Conservation (phyloP, 2,113 vertebrate genomes). For the Galemys pyrenaicus region DNA sequence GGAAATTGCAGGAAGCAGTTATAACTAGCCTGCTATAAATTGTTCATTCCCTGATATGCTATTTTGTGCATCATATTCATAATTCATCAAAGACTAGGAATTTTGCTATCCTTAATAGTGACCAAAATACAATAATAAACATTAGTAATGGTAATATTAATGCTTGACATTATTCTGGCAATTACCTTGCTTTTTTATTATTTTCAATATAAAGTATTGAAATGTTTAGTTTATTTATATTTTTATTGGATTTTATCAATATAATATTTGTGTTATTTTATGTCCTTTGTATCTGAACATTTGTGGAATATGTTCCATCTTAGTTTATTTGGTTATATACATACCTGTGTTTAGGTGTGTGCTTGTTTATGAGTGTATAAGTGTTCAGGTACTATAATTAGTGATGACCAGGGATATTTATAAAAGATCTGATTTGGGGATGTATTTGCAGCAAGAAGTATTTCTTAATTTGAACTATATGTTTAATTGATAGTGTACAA, state of each 20-base stretch:
- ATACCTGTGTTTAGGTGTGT: background rate
- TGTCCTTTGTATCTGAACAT: slow-evolving; percentile 74
- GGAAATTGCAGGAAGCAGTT: background rate
- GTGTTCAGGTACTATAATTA: background rate
- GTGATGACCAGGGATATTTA: background rate
- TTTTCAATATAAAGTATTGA: too few species aligned
- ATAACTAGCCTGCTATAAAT: background rate
- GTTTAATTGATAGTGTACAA: background rate
- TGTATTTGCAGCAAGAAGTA: background rate
- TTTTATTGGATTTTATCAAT: slow-evolving; percentile 78
- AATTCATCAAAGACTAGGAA: slow-evolving; percentile 53
- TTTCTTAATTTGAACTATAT: background rate
- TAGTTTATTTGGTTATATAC: background rate
- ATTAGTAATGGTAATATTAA: slow-evolving; percentile 69
- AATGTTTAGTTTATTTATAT: too few species aligned
- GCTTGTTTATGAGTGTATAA: background rate
- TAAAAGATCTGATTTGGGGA: background rate
- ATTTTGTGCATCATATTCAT: slow-evolving; percentile 51
- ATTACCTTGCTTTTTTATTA: slow-evolving; percentile 63
- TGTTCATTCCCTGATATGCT: slow-evolving; percentile 59
- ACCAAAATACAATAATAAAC: slow-evolving; percentile 68
- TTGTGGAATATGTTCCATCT: slow-evolving; percentile 57
- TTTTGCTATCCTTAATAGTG: slow-evolving; percentile 74
- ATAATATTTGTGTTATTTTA: slow-evolving; percentile 71
- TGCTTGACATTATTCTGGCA: slow-evolving; percentile 70